phyloP scores from a whole-genome alignment of 2,113 vertebrate genomes.

The Nannospalax galili region DNA sequence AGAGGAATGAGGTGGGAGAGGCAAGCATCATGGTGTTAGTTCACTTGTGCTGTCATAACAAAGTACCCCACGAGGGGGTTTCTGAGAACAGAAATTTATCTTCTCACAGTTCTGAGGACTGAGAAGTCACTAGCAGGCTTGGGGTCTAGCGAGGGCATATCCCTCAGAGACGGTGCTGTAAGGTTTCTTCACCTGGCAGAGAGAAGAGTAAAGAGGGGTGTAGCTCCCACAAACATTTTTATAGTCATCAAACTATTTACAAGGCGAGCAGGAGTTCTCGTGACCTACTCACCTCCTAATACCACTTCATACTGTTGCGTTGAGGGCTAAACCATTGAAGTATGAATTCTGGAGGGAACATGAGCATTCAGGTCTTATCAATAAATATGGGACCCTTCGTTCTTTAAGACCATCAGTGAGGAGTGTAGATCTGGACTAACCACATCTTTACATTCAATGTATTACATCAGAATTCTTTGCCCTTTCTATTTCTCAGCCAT shows the following conservation, averaged over 20 bases:
- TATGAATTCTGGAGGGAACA: background rate
- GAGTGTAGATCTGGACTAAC: background rate
- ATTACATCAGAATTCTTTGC: background rate
- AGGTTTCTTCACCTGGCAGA: background rate
- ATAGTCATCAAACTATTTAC: background rate
- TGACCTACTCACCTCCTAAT: background rate
- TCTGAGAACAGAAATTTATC: background rate
- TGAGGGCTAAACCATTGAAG: background rate
- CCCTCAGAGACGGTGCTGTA: background rate
- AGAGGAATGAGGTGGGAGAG: background rate
- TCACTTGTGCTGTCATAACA: background rate
- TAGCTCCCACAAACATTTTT: background rate
- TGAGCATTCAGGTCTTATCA: background rate
- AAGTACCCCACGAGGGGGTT: background rate
- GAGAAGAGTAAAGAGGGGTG: background rate
- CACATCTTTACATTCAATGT: background rate
- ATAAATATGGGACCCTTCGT: background rate
- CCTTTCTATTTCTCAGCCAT: background rate
- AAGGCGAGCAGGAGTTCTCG: background rate
- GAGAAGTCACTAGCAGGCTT: background rate
- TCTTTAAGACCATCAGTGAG: background rate
- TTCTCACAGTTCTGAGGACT: background rate
- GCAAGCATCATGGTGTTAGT: background rate
- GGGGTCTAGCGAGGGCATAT: background rate
- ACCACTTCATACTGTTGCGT: background rate